Evolutionary conservation across 2,797 vertebrate genomes (phyloP), one percentile per base, ranked within the genome.

Genomic region (Hydrolagus colliei): DNA sequence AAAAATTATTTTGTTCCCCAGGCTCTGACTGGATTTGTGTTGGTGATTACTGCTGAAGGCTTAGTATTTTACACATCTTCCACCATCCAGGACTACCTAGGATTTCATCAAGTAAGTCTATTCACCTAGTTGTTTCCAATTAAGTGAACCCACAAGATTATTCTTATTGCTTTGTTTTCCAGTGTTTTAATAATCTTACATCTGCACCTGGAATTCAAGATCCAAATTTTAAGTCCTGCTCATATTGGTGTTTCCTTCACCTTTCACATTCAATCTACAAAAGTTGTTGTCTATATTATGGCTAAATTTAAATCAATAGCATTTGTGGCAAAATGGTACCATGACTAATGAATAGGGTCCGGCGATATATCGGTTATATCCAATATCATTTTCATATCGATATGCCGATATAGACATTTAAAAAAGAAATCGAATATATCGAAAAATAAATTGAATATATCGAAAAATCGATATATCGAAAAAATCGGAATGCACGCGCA

Each of bases 31-130:
- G 95, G 95, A 76, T 96, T 96, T 87, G 93, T 96, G 1, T 87
- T 96, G 87, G 95, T 95, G 87, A 91, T 95, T 87, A 94, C 94
- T 0, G 89, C 92, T 1, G 95, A 95, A 86, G 95, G 94, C 61
- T 89, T 94, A 73, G 93, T 96, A 86, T 96, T 96, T 89, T 96
- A 94, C 0, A 91, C 90, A 16, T 96, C 95, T 41, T 92, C 94
- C 16, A 95, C 94, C 67, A 94, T 96, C 87, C 95, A 96, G 86
- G 95, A 96, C 88, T 95, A 96, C 88, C 89, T 96, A 84, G 95
- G 95, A 2, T 96, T 96, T 91, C 94, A 96, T 88, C 95, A 96
- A 89, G 95, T 95, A 91, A 91, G 88, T 87, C 78, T 10, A 8
- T 63, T 88, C 80, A 85, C 59, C 35, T 75, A 2, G 22, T 20